These are phyloP conservation scores for Grammomys surdaster DNA, from an alignment of 2,113 vertebrate genomes.

Conservation along the genomic window DNA sequence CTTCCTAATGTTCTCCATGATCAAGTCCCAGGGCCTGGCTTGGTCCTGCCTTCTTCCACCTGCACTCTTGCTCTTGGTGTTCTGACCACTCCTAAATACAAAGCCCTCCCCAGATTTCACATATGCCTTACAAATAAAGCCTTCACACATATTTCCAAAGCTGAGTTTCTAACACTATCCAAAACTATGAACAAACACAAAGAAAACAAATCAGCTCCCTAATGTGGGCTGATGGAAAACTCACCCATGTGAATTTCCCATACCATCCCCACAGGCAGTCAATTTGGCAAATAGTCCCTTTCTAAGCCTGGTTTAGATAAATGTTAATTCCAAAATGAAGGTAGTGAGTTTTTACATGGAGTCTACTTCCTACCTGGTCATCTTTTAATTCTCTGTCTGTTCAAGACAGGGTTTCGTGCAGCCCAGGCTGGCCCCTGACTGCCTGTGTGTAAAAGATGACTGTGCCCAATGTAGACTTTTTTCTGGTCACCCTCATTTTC, in stretches of 20 bases:
- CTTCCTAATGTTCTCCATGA: accelerated
- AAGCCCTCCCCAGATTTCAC: accelerated
- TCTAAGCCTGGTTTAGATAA: not conserved
- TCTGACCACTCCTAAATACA: not conserved
- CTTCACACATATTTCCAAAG: not conserved
- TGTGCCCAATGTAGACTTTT: not conserved
- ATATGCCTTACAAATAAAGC: not conserved
- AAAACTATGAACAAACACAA: not conserved
- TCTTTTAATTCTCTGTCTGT: not conserved
- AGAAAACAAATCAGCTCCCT: no score
- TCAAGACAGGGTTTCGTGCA: not conserved
- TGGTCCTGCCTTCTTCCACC: no score
- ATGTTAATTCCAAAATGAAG: not conserved
- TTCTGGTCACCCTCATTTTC: not conserved
- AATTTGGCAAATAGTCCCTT: no score
- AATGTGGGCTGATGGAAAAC: no score
- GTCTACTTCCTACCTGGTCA: accelerated
- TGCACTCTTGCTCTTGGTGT: not conserved
- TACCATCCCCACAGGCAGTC: not conserved
- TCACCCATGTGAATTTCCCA: not conserved
- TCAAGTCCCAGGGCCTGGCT: not conserved
- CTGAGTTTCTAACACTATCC: not conserved
- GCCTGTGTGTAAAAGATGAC: not conserved
- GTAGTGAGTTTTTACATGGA: accelerated
- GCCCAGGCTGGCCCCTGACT: not conserved